Base-by-base conservation (phyloP, 2,797 vertebrate species). In the Amniataba percoides region DNA sequence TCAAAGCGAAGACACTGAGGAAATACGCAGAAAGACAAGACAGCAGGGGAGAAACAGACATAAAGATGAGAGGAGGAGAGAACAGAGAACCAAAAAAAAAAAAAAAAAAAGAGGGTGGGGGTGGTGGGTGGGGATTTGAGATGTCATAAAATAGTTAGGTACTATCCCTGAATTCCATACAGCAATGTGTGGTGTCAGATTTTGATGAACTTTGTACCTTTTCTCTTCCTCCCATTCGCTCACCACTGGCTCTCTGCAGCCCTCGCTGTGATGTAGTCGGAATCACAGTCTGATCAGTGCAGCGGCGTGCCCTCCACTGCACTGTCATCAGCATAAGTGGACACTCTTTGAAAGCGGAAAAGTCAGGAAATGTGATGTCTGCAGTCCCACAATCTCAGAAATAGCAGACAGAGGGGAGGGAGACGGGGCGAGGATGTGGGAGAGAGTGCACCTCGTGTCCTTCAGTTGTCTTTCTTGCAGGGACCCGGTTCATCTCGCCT, bases 1-100 rank as follows among this genome's bases (percentile, higher is more conserved):
- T 92, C 86, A 90, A 89, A 92, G 89, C 79, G 76, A 88, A 91
- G 80, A 85, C 69, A 56, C 87, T 63, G 79, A 84, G 78, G 85
- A 86, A 86, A 89, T 77, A 69, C 42, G 43, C 66, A 83, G 70
- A 82, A 78, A 87, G 82, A 88, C 64, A 76, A 87, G 81, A 87
- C 71, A 87, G 86, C 83, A 56, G 74, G 82, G 78, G 74, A 87
- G 80, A 86, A 82, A 74, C 78, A 75, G 86, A 88, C 83, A 65
- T 76, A 12, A 74, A 87, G 87, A 91, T 88, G 74, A 89, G 78
- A 70, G 78, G 86, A 77, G 77, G 68, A 69, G 81, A 86, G 82
- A 86, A 84, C 70, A 60, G 78, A 87, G 83, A 86, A 82, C 71
- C 82, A 85, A 77, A 36, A 36, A 31, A 31, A 31, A 31, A 31